Percentiles rank a stretch among this genome's conserved stretches.
phyloP scores from a whole-genome alignment of 2,113 vertebrate species.

The Micronycteris hirsuta region DNA sequence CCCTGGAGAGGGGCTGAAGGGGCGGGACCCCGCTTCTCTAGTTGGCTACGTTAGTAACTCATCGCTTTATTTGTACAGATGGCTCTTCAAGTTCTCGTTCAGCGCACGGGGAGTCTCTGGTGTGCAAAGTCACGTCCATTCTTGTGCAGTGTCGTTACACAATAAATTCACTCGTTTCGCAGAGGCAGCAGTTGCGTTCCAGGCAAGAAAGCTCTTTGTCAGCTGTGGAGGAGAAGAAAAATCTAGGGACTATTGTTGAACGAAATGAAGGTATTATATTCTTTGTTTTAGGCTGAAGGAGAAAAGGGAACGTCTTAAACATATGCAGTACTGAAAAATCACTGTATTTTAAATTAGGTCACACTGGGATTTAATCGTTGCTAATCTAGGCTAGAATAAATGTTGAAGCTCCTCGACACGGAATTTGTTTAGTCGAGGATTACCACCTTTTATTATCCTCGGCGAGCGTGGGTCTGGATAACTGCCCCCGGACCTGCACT shows the following conservation, averaged over 20 bases:
- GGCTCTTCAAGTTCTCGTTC: background rate
- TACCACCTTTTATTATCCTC: conserved; percentile 62
- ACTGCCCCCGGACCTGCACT: background rate
- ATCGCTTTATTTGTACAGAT: background rate
- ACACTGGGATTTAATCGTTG: conserved; percentile 38
- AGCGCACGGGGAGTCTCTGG: background rate
- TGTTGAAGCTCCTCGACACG: conserved; percentile 1
- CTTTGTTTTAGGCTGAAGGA: conserved; percentile 50
- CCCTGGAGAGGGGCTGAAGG: no score
- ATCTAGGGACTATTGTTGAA: background rate
- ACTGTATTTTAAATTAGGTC: conserved; percentile 47
- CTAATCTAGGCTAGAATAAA: conserved; percentile 54
- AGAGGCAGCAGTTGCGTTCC: background rate
- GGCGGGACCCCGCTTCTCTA: accelerated
- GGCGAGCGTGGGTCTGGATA: conserved; percentile 50
- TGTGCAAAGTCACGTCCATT: background rate
- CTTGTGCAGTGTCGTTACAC: background rate
- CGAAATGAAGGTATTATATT: background rate
- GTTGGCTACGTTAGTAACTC: background rate
- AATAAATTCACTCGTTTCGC: background rate
- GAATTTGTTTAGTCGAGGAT: conserved; percentile 43
- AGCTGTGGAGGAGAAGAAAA: background rate
- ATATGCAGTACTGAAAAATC: conserved; percentile 24
- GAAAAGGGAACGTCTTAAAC: conserved; percentile 46
- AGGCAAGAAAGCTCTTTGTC: background rate